Evolutionary conservation across 2,888 invertebrate species (phyloP), one percentile per base, ranked within the genome.

Genomic region (Resseliella maxima): DNA sequence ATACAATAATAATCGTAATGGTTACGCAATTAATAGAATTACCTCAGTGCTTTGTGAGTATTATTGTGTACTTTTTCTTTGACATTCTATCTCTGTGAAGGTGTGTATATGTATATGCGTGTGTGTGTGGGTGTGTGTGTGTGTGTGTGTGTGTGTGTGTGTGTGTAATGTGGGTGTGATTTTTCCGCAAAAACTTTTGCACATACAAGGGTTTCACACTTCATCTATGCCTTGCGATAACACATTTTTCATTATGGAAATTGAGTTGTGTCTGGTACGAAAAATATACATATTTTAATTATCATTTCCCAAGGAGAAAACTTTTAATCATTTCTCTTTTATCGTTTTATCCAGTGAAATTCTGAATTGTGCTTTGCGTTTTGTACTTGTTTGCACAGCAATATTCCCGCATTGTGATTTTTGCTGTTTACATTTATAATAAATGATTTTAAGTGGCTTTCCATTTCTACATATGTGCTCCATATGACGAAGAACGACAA

Each of bases 361-460:
- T 50, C 3, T 50, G 15, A 3, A 21, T 21, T 50, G 21, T 21
- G n/a, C 8, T 50, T 50, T 50, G 50, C 15, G 50, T 2, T 2
- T 10, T 21, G 5, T 50, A 6, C 50, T 8, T 15, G 24, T 59
- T 27, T 59, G 3, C 59, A 59, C 27, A n/a, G 24, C 2, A 59
- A n/a, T 12, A 15, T 50, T 50, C 59, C 31, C 18, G 31, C 72
- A 35, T 35, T 72, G 27, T 72, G 0, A 72, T 72, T 72, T 72
- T 72, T 15, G 31, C 31, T 31, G 31, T 72, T 72, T 72, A 72
- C 12, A 72, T 72, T 72, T 31, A 72, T 72, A 72, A 72, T 72
- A 72, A 72, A 72, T 72, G 72, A 72, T 72, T 72, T 72, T 72
- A 72, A 72, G 72, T 72, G 72, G 72, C 72, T 27, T 72, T 31